phyloP scores from a whole-genome alignment of 2,888 invertebrate species.

The Pseudococcus longispinus region DNA sequence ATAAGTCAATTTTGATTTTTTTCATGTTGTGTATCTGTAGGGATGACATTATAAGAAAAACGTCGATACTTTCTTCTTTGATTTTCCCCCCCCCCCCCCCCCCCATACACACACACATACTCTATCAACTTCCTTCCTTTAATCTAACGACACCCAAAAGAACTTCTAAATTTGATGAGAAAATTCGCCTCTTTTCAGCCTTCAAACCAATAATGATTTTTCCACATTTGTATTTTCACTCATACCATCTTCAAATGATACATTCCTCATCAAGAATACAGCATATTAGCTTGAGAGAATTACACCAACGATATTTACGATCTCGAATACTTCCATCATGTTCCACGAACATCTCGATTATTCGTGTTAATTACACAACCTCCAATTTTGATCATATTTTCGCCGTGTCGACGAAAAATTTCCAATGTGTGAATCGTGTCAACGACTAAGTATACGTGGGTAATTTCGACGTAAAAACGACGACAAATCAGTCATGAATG shows the following conservation, averaged over 20 bases:
- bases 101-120: too few relatives aligned
- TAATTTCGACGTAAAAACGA: background rate
- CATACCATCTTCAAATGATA: background rate
- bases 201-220: background rate
- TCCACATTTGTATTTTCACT: background rate
- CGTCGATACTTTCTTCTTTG: too few relatives aligned
- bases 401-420: background rate
- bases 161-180: background rate
- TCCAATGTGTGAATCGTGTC: background rate
- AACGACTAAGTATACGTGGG: background rate
- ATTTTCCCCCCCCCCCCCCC: too few relatives aligned
- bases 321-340: background rate
- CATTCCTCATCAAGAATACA: background rate
- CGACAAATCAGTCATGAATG: constrained; percentile 4
- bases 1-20: too few relatives aligned
- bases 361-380: background rate
- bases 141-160: too few relatives aligned
- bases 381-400: background rate
- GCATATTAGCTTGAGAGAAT: background rate
- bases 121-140: too few relatives aligned
- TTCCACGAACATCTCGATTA: background rate
- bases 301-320: background rate
- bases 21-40: too few relatives aligned
- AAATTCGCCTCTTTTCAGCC: background rate
- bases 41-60: too few relatives aligned